Conservation (phyloP, 2,888 invertebrate species). For the Drosophila mettleri region DNA sequence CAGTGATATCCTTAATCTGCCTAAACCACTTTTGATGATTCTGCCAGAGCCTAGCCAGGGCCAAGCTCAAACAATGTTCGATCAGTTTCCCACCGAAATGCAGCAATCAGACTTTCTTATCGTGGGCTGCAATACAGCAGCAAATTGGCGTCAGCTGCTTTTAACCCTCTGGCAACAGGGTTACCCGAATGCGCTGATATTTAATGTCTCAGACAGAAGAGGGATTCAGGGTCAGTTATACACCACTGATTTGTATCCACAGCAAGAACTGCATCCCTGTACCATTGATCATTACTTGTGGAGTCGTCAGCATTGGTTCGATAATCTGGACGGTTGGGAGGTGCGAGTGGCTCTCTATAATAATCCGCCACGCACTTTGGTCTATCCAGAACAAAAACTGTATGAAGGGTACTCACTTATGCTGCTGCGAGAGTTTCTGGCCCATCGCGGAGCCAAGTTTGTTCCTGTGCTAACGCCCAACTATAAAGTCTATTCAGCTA, state of each 20-base stretch:
- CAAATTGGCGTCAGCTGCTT: conserved; percentile 37
- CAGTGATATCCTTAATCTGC: background rate
- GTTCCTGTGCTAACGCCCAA: conserved; percentile 36
- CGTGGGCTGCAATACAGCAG: conserved; percentile 26
- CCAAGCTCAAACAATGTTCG: conserved; percentile 14
- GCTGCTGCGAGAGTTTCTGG: conserved; percentile 46
- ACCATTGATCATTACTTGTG: conserved; percentile 42
- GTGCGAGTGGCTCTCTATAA: conserved; percentile 62
- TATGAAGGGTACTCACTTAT: conserved; percentile 54
- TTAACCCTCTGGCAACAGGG: conserved; percentile 40
- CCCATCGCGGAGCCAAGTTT: conserved; percentile 35
- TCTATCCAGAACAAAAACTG: conserved; percentile 41
- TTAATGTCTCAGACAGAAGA: conserved; percentile 21
- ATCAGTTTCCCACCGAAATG: conserved; percentile 29
- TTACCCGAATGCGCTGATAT: conserved; percentile 54
- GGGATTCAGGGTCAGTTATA: background rate
- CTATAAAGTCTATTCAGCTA: conserved; percentile 33
- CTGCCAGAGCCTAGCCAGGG: background rate
- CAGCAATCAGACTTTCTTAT: conserved; percentile 46
- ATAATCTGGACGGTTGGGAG: conserved; percentile 31
- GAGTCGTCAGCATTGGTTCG: conserved; percentile 51
- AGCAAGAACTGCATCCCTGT: conserved; percentile 16
- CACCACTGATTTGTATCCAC: conserved; percentile 40
- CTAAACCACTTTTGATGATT: conserved; percentile 42
- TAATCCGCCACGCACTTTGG: conserved; percentile 59